Conservation (phyloP, 1,140 invertebrate genomes). For the Penaeus chinensis region DNA sequence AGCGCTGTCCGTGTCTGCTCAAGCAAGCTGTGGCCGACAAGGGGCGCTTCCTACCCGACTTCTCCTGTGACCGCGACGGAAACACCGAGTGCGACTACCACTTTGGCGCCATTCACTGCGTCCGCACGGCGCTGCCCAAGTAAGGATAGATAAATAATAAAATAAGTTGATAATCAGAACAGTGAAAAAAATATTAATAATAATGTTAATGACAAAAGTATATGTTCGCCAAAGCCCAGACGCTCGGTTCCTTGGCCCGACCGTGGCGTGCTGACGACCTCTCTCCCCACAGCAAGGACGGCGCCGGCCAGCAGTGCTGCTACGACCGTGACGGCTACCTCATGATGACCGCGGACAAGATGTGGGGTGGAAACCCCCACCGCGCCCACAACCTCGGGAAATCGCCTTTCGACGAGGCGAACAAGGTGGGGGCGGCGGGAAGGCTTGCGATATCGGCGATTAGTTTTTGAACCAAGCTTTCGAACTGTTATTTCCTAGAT, state of each 20-base stretch:
- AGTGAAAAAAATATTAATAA: too few relatives aligned
- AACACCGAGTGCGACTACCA: conserved; percentile 92
- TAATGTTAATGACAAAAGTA: too few relatives aligned
- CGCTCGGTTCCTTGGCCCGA: too few relatives aligned
- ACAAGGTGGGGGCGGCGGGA: conserved; percentile 73
- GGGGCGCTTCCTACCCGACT: conserved; percentile 91
- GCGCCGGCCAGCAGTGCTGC: conserved; percentile 96
- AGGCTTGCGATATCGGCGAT: neutral
- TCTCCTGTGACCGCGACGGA: conserved; percentile 89
- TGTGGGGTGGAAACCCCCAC: conserved; percentile 91
- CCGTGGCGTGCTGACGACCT: too few relatives aligned
- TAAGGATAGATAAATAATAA: conserved; percentile 69
- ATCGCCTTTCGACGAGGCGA: conserved; percentile 90
- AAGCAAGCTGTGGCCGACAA: conserved; percentile 91
- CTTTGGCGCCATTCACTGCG: conserved; percentile 89
- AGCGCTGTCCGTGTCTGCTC: conserved; percentile 89
- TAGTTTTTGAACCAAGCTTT: neutral
- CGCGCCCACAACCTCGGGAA: conserved; percentile 90
- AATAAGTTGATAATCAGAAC: too few relatives aligned
- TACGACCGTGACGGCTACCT: conserved; percentile 91
- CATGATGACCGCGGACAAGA: conserved; percentile 93
- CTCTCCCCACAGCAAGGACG: conserved; percentile 76
- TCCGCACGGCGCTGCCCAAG: conserved; percentile 91
- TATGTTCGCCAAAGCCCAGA: too few relatives aligned
- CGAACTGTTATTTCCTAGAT: neutral